Percentiles rank a stretch among this genome's conserved stretches.
Conservation (phyloP, 1,140 invertebrate genomes). For the Sitodiplosis mosellana region DNA sequence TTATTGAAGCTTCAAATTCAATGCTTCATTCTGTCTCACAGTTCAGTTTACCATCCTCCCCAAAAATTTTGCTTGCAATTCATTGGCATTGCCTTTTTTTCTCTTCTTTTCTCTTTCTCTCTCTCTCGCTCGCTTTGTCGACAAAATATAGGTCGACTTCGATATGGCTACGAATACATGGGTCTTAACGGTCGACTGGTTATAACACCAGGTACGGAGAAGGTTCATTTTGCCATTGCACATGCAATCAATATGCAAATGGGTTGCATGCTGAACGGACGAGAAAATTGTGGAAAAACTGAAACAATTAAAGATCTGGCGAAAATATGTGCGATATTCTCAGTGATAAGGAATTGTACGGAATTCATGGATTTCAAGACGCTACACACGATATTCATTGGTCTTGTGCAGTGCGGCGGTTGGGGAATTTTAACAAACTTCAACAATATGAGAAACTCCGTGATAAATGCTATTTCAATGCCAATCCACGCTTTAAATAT, state of each 20-base stretch:
- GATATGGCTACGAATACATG: slow-evolving; percentile 90
- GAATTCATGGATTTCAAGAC: slow-evolving; percentile 80
- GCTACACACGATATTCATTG: slow-evolving; percentile 68
- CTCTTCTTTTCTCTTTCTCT: too few relatives aligned
- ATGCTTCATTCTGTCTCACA: too few relatives aligned
- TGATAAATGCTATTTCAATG: slow-evolving; percentile 78
- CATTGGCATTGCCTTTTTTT: too few relatives aligned
- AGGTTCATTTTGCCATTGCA: slow-evolving; percentile 81
- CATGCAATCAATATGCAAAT: slow-evolving; percentile 77
- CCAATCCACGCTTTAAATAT: slow-evolving; percentile 76
- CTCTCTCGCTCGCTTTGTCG: too few relatives aligned
- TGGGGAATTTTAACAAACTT: slow-evolving; percentile 89
- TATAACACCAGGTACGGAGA: slow-evolving; percentile 77
- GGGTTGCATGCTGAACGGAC: slow-evolving; percentile 68
- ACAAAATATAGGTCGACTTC: slow-evolving; percentile 38
- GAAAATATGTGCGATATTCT: slow-evolving; percentile 68
- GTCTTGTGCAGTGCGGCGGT: slow-evolving; percentile 52
- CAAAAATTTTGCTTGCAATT: slow-evolving; percentile 1
- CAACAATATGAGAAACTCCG: slow-evolving; percentile 76
- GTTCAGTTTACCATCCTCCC: too few relatives aligned
- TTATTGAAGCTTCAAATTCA: too few relatives aligned
- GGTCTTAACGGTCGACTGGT: slow-evolving; percentile 77
- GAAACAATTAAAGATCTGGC: slow-evolving; percentile 82
- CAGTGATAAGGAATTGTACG: slow-evolving; percentile 80
- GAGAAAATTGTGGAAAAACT: slow-evolving; percentile 68